Evolutionary conservation across 2,797 vertebrate genomes (phyloP).

Genomic region (Balearica regulorum): DNA sequence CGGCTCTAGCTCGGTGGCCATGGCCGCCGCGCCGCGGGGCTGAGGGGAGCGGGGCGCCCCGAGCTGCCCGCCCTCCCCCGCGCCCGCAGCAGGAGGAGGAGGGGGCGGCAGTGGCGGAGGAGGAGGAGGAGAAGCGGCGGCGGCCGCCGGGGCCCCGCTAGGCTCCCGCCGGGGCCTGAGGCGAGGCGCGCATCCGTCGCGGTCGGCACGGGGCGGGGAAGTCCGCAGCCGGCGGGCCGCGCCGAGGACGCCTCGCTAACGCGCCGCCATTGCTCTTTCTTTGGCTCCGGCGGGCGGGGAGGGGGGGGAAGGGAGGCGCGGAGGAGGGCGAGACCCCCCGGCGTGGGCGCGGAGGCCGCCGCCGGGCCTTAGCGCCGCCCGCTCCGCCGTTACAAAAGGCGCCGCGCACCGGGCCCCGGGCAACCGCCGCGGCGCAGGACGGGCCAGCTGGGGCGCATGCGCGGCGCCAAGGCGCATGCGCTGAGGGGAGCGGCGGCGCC

Average conservation of each 20-base stretch:
- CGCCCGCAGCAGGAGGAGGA: background rate
- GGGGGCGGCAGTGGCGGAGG: background rate
- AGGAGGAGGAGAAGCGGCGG: background rate
- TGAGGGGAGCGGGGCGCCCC: background rate
- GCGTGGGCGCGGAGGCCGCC: background rate
- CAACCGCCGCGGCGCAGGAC: background rate
- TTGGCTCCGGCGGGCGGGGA: background rate
- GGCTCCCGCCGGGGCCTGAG: background rate
- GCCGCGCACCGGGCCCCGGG: background rate
- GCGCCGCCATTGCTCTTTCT: background rate
- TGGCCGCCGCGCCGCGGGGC: background rate
- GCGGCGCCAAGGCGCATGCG: background rate
- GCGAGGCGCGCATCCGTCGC: background rate
- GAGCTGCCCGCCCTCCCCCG: background rate
- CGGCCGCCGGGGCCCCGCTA: background rate
- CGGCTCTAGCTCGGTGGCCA: constrained; percentile 51
- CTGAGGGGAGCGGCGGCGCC: background rate
- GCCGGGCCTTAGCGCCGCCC: constrained; percentile 17
- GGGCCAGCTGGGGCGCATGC: background rate
- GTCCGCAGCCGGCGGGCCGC: background rate
- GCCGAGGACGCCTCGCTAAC: background rate
- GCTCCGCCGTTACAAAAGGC: background rate
- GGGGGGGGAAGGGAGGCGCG: background rate
- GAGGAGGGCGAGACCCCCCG: background rate
- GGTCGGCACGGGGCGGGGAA: background rate